Conservation (phyloP, 2,113 vertebrate species). For the Ornithorhynchus anatinus region DNA sequence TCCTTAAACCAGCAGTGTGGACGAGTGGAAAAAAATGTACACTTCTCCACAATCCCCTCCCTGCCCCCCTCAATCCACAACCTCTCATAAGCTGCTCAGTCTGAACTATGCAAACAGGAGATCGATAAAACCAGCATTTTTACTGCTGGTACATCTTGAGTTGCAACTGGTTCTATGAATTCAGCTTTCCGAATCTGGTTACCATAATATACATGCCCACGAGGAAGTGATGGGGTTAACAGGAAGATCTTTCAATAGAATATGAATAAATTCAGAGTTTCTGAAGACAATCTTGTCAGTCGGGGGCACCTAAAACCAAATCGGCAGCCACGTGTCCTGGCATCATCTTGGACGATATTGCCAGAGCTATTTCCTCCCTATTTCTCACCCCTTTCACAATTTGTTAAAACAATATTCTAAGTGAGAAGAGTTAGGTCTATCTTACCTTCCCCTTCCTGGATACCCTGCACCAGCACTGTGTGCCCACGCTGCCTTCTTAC, state of each 20-base stretch:
- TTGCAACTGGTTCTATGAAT: too few relatives aligned
- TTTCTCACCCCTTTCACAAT: background rate
- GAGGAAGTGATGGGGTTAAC: constrained; percentile 20
- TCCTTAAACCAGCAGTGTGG: too few relatives aligned
- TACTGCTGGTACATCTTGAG: too few relatives aligned
- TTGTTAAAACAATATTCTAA: background rate
- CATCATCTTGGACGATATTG: background rate
- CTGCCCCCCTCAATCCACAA: too few relatives aligned
- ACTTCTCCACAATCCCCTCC: too few relatives aligned
- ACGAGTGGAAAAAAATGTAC: too few relatives aligned
- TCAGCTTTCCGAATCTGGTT: too few relatives aligned
- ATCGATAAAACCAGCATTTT: too few relatives aligned
- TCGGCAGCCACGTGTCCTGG: background rate
- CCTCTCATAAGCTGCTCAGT: too few relatives aligned
- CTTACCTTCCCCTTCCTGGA: background rate
- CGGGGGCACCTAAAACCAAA: constrained; percentile 4
- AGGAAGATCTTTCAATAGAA: too few relatives aligned
- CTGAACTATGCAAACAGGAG: too few relatives aligned
- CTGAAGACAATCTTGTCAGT: constrained; percentile 21
- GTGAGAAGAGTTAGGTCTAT: background rate
- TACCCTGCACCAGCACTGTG: background rate
- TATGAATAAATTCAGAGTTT: background rate
- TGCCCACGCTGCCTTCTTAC: background rate
- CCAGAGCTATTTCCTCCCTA: background rate
- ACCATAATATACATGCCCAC: too few relatives aligned